Base-by-base conservation (phyloP, 2,113 vertebrate genomes). In the Oncorhynchus keta region DNA sequence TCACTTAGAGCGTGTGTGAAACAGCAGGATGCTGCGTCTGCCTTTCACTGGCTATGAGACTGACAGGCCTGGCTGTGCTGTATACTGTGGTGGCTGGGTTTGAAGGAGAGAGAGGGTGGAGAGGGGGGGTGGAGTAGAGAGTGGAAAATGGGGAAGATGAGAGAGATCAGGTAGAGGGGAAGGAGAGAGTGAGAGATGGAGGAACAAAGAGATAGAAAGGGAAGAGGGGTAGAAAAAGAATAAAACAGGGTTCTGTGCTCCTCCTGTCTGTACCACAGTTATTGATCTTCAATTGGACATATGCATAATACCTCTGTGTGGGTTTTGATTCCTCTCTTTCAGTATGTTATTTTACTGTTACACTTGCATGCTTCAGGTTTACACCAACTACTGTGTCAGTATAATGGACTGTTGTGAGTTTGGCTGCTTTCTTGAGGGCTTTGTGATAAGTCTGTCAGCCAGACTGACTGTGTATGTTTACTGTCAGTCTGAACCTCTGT, bases 11-110 rank as follows among this genome's bases (percentile, higher is more conserved):
- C 82, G 79, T 16, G 73, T 62, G 78, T 90, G 83, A 93, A 89
- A 89, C 84, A 90, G 89, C 87, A 89, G 91, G 51, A 85, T 64
- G 85, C 92, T 92, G 89, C 85, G 90, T 94, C 92, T 93, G 93
- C 89, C 89, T 83, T 86, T 85, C 82, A 81, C 84, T 81, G 39
- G 39, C 39, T 45, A 45, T 45, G 39, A 79, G 81, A 83, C 81
- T 81, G 87, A 84, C 76, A 81, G 70, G 75, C 32, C 67, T 45
- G 32, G 51, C 59, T 62, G 7, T 2, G 18, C 7, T 62, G 59
- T 62, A 18, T 22, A 11, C 18, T 62, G 59, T n/a, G 22, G 59
- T 8, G 72, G 32, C 26, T 67, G 26, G 9, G 70, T 57, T 18
- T 55, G 73, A 80, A 51, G 73, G 70, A 79, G 68, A 32, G 30